Conservation (phyloP, 2,888 invertebrate genomes). For the Agonopterix subpropinquella region DNA sequence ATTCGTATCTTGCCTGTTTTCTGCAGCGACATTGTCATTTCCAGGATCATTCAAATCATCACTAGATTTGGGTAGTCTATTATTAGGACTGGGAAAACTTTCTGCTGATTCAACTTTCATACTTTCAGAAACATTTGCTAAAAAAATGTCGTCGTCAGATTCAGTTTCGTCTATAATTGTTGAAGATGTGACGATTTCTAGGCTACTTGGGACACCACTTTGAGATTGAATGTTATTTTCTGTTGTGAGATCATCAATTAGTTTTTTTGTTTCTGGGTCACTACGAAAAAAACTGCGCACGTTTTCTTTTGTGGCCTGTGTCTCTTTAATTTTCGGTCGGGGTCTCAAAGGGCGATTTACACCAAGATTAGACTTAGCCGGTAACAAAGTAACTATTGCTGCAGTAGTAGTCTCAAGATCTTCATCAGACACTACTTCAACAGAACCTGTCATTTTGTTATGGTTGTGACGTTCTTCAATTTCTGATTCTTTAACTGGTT, state of each 20-base stretch:
- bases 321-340: conserved; percentile 67
- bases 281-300: conserved; percentile 47
- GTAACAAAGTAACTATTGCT: conserved; percentile 78
- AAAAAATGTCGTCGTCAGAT: conserved; percentile 20
- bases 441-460: conserved; percentile 55
- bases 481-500: conserved; percentile 23
- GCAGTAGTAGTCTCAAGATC: conserved; percentile 56
- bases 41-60: conserved; percentile 35
- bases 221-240: conserved; percentile 36
- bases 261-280: conserved; percentile 36
- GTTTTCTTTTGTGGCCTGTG: conserved; percentile 43
- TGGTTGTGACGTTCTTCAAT: conserved; percentile 39
- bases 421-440: conserved; percentile 63
- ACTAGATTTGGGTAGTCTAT: conserved; percentile 57
- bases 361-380: conserved; percentile 87
- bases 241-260: conserved; percentile 38
- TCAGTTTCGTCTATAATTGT: conserved; percentile 22
- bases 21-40: conserved; percentile 13
- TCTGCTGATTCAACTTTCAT: conserved; percentile 25
- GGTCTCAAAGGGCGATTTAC: conserved; percentile 82
- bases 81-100: conserved; percentile 28
- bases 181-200: conserved; percentile 30
- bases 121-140: conserved; percentile 31
- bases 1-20: conserved; percentile 18
- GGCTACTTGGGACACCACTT: conserved; percentile 26